Percentiles rank a stretch among this genome's conserved stretches.
Conservation (phyloP, 2,888 invertebrate species). For the Crocallis elinguaria region DNA sequence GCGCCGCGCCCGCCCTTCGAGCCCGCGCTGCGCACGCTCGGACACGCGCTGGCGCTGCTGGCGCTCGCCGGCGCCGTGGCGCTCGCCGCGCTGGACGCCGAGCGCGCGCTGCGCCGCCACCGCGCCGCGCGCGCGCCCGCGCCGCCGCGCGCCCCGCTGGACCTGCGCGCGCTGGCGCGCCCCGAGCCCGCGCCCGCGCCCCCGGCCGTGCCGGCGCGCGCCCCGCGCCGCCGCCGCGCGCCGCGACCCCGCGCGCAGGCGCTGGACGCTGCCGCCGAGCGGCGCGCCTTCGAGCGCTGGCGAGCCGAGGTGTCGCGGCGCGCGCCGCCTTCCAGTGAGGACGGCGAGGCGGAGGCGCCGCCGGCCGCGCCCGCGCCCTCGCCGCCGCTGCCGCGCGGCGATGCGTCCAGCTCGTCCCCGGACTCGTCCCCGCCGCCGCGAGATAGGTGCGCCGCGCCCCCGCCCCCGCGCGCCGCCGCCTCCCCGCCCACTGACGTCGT, state of each 20-base stretch:
- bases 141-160: slow-evolving; percentile 49
- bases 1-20: slow-evolving; percentile 82
- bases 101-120: slow-evolving; percentile 50
- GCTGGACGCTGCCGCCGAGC: slow-evolving; percentile 56
- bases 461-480: slow-evolving; percentile 29
- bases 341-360: slow-evolving; percentile 43
- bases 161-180: slow-evolving; percentile 44
- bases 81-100: slow-evolving; percentile 57
- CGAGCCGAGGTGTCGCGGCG: slow-evolving; percentile 60
- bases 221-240: slow-evolving; percentile 45
- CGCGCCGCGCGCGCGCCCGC: slow-evolving; percentile 44
- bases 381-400: slow-evolving; percentile 29
- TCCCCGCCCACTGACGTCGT: background rate
- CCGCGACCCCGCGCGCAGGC: slow-evolving; percentile 42
- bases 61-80: slow-evolving; percentile 66
- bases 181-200: slow-evolving; percentile 34
- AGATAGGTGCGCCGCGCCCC: slow-evolving; percentile 17
- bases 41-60: slow-evolving; percentile 61
- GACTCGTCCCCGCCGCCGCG: slow-evolving; percentile 31
- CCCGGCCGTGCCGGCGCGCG: slow-evolving; percentile 34
- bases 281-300: slow-evolving; percentile 62
- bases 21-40: slow-evolving; percentile 82
- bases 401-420: slow-evolving; percentile 31
- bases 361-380: slow-evolving; percentile 24
- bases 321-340: slow-evolving; percentile 58